Conservation (phyloP, 2,797 vertebrate genomes). For the Ficedula albicollis region DNA sequence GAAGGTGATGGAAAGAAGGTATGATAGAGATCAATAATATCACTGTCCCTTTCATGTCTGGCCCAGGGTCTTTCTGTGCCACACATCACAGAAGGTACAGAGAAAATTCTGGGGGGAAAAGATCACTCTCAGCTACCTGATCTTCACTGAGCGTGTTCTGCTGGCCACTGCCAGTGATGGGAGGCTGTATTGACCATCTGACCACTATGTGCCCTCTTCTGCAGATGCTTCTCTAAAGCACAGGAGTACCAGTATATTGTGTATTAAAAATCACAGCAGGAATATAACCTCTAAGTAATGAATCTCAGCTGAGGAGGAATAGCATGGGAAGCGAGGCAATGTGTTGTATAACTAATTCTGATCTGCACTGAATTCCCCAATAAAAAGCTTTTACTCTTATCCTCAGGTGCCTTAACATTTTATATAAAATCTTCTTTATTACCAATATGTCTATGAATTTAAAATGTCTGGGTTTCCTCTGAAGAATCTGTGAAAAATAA, state of each 20-base stretch:
- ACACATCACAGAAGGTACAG: background rate
- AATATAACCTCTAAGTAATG: background rate
- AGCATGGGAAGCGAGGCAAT: background rate
- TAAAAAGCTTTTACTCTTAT: background rate
- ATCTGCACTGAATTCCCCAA: background rate
- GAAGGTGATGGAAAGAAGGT: background rate
- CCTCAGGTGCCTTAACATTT: background rate
- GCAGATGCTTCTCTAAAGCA: background rate
- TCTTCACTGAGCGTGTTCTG: background rate
- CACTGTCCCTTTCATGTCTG: background rate
- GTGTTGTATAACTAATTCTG: background rate
- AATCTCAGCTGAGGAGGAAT: background rate
- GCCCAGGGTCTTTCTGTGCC: background rate
- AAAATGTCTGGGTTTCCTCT: background rate
- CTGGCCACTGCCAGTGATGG: fast-evolving
- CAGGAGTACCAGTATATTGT: background rate
- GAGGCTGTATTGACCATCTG: background rate
- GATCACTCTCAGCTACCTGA: background rate
- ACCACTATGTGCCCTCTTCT: background rate
- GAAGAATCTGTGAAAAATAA: background rate
- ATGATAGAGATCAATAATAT: background rate
- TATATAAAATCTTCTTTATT: background rate
- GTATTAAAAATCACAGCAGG: background rate
- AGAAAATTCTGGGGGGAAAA: background rate
- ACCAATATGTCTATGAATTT: background rate